Percentiles rank a stretch among this genome's conserved stretches.
These are phyloP conservation scores for Aphidoletes aphidimyza DNA, from an alignment of 2,888 invertebrate genomes.

Conservation along the genomic window DNA sequence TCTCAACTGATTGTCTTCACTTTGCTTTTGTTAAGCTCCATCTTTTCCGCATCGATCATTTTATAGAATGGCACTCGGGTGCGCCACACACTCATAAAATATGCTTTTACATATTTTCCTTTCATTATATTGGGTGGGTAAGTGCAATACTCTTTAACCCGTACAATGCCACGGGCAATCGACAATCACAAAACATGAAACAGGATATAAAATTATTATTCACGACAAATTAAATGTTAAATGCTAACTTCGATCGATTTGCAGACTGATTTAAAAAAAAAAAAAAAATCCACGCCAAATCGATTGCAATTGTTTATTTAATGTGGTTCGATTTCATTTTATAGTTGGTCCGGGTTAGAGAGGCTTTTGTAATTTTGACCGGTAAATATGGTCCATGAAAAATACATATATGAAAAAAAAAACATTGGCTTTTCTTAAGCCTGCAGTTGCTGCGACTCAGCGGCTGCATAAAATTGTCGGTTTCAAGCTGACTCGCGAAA, in stretches of 20 bases:
- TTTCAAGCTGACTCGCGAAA: slow-evolving; percentile 43
- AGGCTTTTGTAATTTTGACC: background rate
- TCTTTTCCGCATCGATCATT: slow-evolving; percentile 26
- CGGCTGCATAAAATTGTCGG: background rate
- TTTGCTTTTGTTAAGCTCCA: background rate
- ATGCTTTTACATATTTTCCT: background rate
- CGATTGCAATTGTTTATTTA: background rate
- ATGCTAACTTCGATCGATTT: background rate
- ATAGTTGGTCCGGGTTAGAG: background rate
- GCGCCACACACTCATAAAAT: background rate
- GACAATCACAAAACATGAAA: background rate
- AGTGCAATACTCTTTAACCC: slow-evolving; percentile 7
- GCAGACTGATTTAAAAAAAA: slow-evolving; percentile 21
- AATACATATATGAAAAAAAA: background rate
- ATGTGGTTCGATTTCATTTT: background rate
- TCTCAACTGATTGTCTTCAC: slow-evolving; percentile 2
- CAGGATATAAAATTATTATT: slow-evolving; percentile 13
- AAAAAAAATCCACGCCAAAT: too few relatives aligned
- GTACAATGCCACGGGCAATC: background rate
- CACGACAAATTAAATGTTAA: background rate
- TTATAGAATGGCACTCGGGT: background rate
- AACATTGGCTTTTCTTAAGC: slow-evolving; percentile 3
- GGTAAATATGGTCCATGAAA: background rate
- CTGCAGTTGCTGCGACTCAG: background rate
- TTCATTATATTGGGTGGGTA: background rate